Percentiles rank a stretch among this genome's conserved stretches.
phyloP scores from a whole-genome alignment of 2,113 vertebrate species.

The Peromyscus californicus region DNA sequence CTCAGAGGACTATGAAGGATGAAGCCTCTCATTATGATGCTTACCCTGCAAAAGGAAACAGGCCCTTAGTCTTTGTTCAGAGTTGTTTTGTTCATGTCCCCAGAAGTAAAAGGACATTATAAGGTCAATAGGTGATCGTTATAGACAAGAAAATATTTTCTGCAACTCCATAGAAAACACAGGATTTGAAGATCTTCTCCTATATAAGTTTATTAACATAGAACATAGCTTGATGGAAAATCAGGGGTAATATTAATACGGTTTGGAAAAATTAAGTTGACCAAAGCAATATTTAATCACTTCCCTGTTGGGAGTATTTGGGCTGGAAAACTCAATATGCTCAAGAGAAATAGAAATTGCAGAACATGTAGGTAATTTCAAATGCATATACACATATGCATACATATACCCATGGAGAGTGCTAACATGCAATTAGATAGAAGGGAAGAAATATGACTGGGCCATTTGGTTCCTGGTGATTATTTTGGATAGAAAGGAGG shows the following conservation, averaged over 20 bases:
- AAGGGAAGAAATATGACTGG: not conserved
- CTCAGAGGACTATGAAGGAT: not conserved
- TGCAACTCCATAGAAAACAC: not conserved
- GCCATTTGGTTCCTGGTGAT: constrained; percentile 38
- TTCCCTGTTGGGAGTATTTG: constrained; percentile 47
- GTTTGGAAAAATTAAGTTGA: constrained; percentile 32
- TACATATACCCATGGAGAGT: constrained; percentile 12
- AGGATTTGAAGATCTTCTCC: constrained; percentile 11
- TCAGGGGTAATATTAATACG: constrained; percentile 36
- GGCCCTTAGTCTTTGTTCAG: not conserved
- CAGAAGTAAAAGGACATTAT: not conserved
- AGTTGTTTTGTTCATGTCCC: not conserved
- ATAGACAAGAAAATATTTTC: not conserved
- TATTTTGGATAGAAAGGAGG: not conserved
- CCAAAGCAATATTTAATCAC: constrained; percentile 42
- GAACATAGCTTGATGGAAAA: not conserved
- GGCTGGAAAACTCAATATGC: constrained; percentile 16
- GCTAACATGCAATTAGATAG: constrained; percentile 32
- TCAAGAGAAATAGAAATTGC: constrained; percentile 50
- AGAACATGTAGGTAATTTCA: constrained; percentile 52
- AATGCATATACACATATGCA: not conserved
- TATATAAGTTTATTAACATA: constrained; percentile 12
- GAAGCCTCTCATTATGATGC: not conserved
- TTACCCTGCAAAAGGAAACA: constrained; percentile 48
- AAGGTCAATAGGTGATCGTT: not conserved